These are phyloP conservation scores for Drosophila paranaensis DNA, from an alignment of 2,888 invertebrate species.

Conservation along the genomic window DNA sequence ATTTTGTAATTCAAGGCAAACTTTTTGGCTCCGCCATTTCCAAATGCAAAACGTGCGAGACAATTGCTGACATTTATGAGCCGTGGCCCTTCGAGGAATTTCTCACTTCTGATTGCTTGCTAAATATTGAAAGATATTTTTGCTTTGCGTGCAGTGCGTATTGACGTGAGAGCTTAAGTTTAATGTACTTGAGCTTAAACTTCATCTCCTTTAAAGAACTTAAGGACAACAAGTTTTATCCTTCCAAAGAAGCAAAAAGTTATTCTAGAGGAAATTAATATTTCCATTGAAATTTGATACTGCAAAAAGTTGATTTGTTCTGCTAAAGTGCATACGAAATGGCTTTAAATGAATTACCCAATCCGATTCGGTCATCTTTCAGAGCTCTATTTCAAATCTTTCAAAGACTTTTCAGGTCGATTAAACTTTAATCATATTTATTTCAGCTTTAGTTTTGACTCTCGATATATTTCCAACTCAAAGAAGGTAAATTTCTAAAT, in stretches of 20 bases:
- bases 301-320: neutral
- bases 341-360: no score
- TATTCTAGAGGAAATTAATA: neutral
- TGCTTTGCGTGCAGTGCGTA: neutral
- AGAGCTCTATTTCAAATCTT: neutral
- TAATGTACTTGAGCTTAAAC: no score
- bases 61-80: slow-evolving; percentile 67
- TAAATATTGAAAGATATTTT: slow-evolving; percentile 3
- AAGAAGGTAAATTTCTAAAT: no score
- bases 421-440: neutral
- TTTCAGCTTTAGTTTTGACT: no score
- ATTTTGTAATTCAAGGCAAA: slow-evolving; percentile 77
- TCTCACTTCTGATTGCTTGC: neutral
- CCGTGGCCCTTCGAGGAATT: slow-evolving; percentile 39
- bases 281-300: neutral
- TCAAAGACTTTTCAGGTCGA: neutral
- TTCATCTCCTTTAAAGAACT: neutral
- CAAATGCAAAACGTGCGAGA: slow-evolving; percentile 69
- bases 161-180: neutral
- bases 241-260: neutral
- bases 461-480: no score
- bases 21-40: slow-evolving; percentile 60
- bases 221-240: neutral
- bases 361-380: neutral
- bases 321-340: no score